Evolutionary conservation across 64 coral and sea anemone species (phyloP), one percentile per base, ranked within the genome.

Genomic region (Pachyseris speciosa): DNA sequence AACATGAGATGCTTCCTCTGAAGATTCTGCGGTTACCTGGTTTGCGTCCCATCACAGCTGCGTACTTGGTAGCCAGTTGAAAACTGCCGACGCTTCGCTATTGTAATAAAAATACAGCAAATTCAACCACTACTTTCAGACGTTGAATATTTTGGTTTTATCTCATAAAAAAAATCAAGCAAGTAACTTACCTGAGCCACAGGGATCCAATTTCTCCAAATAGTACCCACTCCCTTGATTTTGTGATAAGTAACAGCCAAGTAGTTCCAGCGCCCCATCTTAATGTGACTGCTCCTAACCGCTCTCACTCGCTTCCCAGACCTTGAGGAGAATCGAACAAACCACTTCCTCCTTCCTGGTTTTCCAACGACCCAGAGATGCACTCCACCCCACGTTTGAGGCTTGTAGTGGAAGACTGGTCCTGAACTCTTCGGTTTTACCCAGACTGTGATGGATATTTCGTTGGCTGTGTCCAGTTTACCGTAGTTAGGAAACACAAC

Each of bases 401-500:
- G 89, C 34, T 72, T 84, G 38, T 91, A 91, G 36, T 91, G 89
- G 36, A 91, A 84, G 34, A 91, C 38, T 7, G 89, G 79, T 59
- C 89, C 89, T 24, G 78, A n/a, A 26, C 68, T 84, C 39, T 72
- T 74, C 0, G 89, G 89, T n/a, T 91, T 84, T 16, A 91, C 78
- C 89, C 89, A 91, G 2, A 55, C 37, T 50, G 57, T 60, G n/a
- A 91, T 42, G 0, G 89, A 84, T 45, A 91, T 84, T 16, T 80
- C 65, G 26, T 69, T 33, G 9, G 25, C 26, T 66, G 77, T 79
- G 33, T 90, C 87, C n/a, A 90, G 74, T 79, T 78, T 76, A 37
- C 87, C 59, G 3, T 67, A 27, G 61, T 90, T 90, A 49, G 74
- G 74, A 80, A 90, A 79, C 4, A 40, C 2, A 6, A 90, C 59